Percentiles rank a stretch among this genome's conserved stretches.
These are phyloP conservation scores for Rhizoglyphus robini DNA, from an alignment of 1,140 invertebrate species.

Conservation along the genomic window DNA sequence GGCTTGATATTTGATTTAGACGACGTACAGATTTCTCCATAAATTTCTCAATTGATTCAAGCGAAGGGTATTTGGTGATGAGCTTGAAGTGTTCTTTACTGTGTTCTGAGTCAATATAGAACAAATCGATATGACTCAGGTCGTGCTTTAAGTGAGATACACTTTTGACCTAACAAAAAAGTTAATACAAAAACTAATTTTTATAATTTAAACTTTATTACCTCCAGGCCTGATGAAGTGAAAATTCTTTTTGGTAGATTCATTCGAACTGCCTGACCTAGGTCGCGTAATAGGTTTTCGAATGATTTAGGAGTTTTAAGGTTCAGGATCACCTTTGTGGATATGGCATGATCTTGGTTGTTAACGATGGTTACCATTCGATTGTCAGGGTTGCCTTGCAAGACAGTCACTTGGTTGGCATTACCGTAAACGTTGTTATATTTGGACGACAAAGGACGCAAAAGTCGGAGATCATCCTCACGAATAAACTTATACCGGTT, in stretches of 20 bases:
- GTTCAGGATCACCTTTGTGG: slow-evolving; percentile 79
- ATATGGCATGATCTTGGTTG: slow-evolving; percentile 59
- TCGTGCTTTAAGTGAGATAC: slow-evolving; percentile 81
- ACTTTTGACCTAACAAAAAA: slow-evolving; percentile 53
- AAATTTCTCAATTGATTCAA: slow-evolving; percentile 19
- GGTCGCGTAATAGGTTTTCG: slow-evolving; percentile 81
- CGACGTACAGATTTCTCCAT: slow-evolving; percentile 8
- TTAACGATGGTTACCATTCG: slow-evolving; percentile 79
- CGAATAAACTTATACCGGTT: slow-evolving; percentile 1
- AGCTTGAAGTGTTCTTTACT: slow-evolving; percentile 2
- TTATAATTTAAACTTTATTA: slow-evolving; percentile 34
- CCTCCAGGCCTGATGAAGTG: slow-evolving; percentile 75
- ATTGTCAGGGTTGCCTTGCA: slow-evolving; percentile 22
- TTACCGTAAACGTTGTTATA: slow-evolving; percentile 13
- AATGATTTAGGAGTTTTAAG: slow-evolving; percentile 79
- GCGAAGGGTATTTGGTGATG: not conserved
- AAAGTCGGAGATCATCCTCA: slow-evolving; percentile 26
- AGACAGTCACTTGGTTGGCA: not conserved
- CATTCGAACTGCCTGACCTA: slow-evolving; percentile 78
- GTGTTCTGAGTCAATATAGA: slow-evolving; percentile 52
- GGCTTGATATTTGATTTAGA: not conserved
- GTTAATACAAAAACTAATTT: not conserved
- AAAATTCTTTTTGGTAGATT: slow-evolving; percentile 74
- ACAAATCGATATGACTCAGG: slow-evolving; percentile 75
- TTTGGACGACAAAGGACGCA: slow-evolving; percentile 26